phyloP scores from a whole-genome alignment of 2,113 vertebrate species.

The sheep (Ovis aries) region ARS-UI_Ramb_v3.0 NC_056074.1:733501-734000 shows the following conservation, averaged over 20 bases:
- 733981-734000: background rate
- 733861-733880: background rate
- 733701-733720: background rate
- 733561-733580: background rate
- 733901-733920: slow-evolving; percentile 33
- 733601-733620: background rate
- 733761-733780: background rate
- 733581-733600: background rate
- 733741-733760: background rate
- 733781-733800: background rate
- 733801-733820: background rate
- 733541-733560: background rate
- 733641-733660: background rate
- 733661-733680: background rate
- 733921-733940: background rate
- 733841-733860: background rate
- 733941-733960: background rate
- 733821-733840: background rate
- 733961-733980: background rate
- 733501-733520: background rate
- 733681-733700: background rate
- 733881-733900: background rate
- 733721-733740: background rate
- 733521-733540: background rate
- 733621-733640: background rate